Evolutionary conservation across 2,797 vertebrate species (phyloP), one percentile per base, ranked within the genome.

Genomic region (Neoniphon sammara): DNA sequence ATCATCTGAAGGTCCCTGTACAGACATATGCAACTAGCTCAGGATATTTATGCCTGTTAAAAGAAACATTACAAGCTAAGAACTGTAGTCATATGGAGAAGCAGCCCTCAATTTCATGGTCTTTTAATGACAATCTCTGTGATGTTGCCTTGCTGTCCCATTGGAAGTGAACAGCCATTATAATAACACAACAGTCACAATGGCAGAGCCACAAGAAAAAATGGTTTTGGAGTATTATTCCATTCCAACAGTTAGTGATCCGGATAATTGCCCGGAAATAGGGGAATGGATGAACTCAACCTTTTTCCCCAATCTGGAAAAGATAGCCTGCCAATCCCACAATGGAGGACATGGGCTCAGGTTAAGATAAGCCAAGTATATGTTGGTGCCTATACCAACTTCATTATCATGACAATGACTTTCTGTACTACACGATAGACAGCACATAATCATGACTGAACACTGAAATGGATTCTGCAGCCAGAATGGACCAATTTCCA

Each of bases 201-300:
- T 66, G 81, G 84, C 80, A 81, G 57, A 46, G 80, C 78, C 81
- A 84, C 72, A 82, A 83, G 31, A 74, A 44, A 60, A 3, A 84
- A 83, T 64, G 23, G 75, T 73, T 84, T 84, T 60, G 67, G 68
- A 75, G 47, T 59, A 85, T 87, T 82, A 83, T 86, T 87, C 77
- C 73, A 85, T 87, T 85, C 75, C 86, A 83, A 80, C 76, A 81
- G 76, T 89, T 87, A 85, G 87, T 88, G 87, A 87, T 90, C 85
- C 83, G 56, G 74, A 91, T 93, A 93, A 94, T 92, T 91, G 90
- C 75, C 84, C 88, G 83, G 79, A 89, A 91, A 90, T 74, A 66
- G 80, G 73, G 86, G 73, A 80, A 75, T 65, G 75, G 77, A 50
- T 18, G 52, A 81, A 78, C 75, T 4, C 50, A 64, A 86, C 18